Evolutionary conservation across 1,140 invertebrate genomes (phyloP).

Genomic region (Pinna nobilis): DNA sequence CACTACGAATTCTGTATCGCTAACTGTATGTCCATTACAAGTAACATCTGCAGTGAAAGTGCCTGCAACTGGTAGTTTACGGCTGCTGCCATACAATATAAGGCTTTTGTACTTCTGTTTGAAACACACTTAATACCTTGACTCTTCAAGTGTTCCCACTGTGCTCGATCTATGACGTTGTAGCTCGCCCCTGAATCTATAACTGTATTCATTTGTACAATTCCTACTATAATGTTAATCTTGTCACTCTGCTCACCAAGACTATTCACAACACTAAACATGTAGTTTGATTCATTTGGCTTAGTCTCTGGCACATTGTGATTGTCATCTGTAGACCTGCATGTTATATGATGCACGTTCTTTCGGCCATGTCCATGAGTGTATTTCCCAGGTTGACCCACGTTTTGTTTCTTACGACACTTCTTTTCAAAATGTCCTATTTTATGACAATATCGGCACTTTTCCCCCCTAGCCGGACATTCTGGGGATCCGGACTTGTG

Average conservation of each 20-base stretch:
- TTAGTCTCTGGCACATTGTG: too few relatives aligned
- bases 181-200: conserved; percentile 19
- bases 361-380: background rate
- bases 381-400: too few relatives aligned
- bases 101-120: background rate
- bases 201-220: conserved; percentile 11
- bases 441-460: conserved; percentile 29
- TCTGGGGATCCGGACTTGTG: conserved; percentile 15
- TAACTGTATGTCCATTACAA: background rate
- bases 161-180: conserved; percentile 8
- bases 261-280: conserved; percentile 4
- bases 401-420: conserved; percentile 33
- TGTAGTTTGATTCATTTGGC: too few relatives aligned
- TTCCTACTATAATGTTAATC: conserved; percentile 5
- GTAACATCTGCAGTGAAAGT: background rate
- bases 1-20: conserved; percentile 8
- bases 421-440: conserved; percentile 32
- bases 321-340: background rate
- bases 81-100: conserved; percentile 14
- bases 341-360: background rate
- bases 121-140: background rate
- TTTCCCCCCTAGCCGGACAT: background rate
- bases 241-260: background rate
- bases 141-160: conserved; percentile 17
- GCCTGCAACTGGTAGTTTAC: background rate